Percentiles rank a stretch among this genome's conserved stretches.
These are phyloP conservation scores for Discoglossus pictus DNA, from an alignment of 2,797 vertebrate genomes.

Conservation along the genomic window DNA sequence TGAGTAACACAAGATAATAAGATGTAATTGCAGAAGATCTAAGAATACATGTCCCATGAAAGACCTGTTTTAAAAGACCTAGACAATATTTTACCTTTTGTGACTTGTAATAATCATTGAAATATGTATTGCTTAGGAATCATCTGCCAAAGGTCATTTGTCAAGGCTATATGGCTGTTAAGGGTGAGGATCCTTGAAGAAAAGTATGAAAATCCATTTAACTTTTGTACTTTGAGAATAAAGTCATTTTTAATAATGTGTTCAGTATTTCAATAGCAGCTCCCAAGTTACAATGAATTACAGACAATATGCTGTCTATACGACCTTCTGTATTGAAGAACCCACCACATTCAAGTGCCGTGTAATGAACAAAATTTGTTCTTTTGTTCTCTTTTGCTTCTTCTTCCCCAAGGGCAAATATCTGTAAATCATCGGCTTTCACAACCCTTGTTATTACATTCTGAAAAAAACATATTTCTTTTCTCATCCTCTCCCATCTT, in stretches of 20 bases:
- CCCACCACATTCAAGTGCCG: not conserved
- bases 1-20: slow-evolving; percentile 17
- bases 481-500: too few species aligned
- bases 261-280: slow-evolving; percentile 9
- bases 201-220: slow-evolving; percentile 20
- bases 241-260: slow-evolving; percentile 17
- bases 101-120: slow-evolving; percentile 17
- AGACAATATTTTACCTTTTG: too few species aligned
- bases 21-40: slow-evolving; percentile 13
- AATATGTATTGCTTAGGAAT: not conserved
- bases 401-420: slow-evolving; percentile 29
- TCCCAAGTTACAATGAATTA: not conserved
- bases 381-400: not conserved
- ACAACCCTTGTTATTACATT: slow-evolving; percentile 7
- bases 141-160: slow-evolving; percentile 21
- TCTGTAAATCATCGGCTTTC: slow-evolving; percentile 24
- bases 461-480: too few species aligned
- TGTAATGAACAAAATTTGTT: not conserved
- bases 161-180: not conserved
- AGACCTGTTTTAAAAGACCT: too few species aligned
- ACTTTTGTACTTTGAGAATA: slow-evolving; percentile 10
- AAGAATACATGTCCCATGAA: too few species aligned
- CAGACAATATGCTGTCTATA: slow-evolving; percentile 2
- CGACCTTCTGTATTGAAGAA: slow-evolving; percentile 9
- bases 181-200: slow-evolving; percentile 21